Base-by-base conservation (phyloP, 2,888 invertebrate genomes). In the Mechanitis mazaeus region DNA sequence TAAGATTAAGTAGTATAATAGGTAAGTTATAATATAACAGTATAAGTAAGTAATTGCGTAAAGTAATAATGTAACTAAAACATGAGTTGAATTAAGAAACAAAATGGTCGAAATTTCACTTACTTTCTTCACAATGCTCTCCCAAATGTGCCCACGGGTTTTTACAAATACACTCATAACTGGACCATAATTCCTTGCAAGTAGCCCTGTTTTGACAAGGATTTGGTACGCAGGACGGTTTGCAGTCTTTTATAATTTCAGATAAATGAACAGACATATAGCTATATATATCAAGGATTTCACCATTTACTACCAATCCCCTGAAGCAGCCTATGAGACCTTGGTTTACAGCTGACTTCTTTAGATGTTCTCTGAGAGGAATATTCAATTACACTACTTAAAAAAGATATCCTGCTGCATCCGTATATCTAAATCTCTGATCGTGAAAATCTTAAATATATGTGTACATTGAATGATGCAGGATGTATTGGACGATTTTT, bases 111-210 rank as follows among this genome's bases (percentile, higher is more conserved):
- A 35, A 5, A 55, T 11, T 50, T 20, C 56, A 92, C 93, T 92
- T 87, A 97, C 98, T 97, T 75, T 93, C 95, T 89, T 98, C 97
- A 83, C 98, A 98, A 79, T 94, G 95, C 63, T 93, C 91, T 68
- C 98, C 98, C 66, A 95, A 93, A 84, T 98, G 98, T 1, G 98
- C 97, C 96, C 97, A 96, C 50, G 94, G 94, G 84, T 98, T 98
- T 71, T 94, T 94, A 85, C 98, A 98, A 69, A 96, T 94, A 80
- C 98, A 98, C 75, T 95, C 95, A 73, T 97, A 98, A 42, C 95
- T 94, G 65, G 96, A 97, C 97, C 97, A 98, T 0, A 95, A 88
- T 79, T 98, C 97, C 74, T 96, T 96, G 79, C 96, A 98, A 68
- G 93, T 93, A 0, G 97, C 98, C 55, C 94, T 96, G 80, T 98